phyloP scores from a whole-genome alignment of 1,140 invertebrate species.

The Zelostemma sp. region DNA sequence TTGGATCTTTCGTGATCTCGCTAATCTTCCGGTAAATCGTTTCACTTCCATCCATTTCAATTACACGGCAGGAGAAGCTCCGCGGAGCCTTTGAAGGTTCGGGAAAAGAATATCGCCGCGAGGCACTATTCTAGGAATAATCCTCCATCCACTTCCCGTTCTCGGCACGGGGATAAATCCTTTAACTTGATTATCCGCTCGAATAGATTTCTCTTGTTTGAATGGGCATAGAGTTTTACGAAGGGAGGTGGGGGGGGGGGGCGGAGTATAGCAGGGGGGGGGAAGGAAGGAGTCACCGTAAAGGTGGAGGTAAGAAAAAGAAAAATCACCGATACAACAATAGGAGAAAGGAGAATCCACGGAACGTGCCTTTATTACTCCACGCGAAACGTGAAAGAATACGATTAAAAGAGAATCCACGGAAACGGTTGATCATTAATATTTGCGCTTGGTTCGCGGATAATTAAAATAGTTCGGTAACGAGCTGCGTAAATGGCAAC shows the following conservation, averaged over 20 bases:
- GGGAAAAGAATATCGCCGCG: constrained; percentile 39
- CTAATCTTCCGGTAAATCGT: constrained; percentile 34
- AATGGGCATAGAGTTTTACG: constrained; percentile 18
- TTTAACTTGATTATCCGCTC: constrained; percentile 50
- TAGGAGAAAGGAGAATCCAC: constrained; percentile 34
- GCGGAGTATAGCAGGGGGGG: not conserved
- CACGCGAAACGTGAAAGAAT: not conserved
- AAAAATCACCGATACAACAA: constrained; percentile 41
- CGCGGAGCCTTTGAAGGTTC: constrained; percentile 45
- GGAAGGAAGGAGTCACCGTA: not conserved
- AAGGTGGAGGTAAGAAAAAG: constrained; percentile 15
- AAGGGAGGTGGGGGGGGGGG: not conserved
- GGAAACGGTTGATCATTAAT: not conserved
- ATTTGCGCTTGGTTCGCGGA: not conserved
- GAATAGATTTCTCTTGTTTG: constrained; percentile 44
- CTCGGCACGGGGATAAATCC: constrained; percentile 46
- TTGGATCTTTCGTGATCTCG: constrained; percentile 20
- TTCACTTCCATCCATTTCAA: constrained; percentile 46
- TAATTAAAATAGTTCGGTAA: not conserved
- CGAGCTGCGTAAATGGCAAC: not conserved
- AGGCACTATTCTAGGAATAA: constrained; percentile 32
- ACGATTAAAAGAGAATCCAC: constrained; percentile 13
- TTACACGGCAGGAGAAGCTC: constrained; percentile 37
- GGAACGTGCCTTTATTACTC: constrained; percentile 24
- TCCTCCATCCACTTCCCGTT: constrained; percentile 40